Evolutionary conservation across 1,140 invertebrate species (phyloP).

Genomic region (Leguminivora glycinivorella): DNA sequence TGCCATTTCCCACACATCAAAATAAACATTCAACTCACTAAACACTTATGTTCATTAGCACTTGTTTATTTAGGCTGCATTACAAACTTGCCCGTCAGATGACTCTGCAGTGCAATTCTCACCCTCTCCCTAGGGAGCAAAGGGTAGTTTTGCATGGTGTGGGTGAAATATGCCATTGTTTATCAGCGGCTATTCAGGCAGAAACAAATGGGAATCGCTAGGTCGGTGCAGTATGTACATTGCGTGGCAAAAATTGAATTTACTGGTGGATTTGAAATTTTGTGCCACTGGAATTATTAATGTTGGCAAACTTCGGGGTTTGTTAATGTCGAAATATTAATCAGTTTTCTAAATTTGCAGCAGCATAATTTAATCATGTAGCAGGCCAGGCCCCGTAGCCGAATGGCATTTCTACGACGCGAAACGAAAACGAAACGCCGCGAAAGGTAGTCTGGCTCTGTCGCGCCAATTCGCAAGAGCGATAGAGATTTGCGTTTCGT

Average conservation of each 20-base stretch:
- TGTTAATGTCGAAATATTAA: neutral
- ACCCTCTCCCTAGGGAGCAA: neutral
- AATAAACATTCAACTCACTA: conserved; percentile 25
- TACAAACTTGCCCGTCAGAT: conserved; percentile 16
- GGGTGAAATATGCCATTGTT: conserved; percentile 24
- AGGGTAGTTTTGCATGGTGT: neutral
- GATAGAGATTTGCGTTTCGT: no score
- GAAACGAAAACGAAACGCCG: no score
- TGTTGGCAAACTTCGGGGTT: neutral
- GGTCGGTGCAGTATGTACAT: neutral
- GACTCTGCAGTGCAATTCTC: neutral
- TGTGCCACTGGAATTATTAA: neutral
- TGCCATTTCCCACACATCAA: conserved; percentile 5
- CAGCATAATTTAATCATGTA: no score
- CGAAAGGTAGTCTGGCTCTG: no score
- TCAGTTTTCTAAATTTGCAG: neutral
- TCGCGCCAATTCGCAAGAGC: no score
- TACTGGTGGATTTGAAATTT: neutral
- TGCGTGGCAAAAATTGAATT: conserved; percentile 3
- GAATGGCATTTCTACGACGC: no score
- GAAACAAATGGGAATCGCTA: conserved; percentile 24
- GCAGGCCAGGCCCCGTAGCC: no score
- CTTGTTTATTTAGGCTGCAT: conserved; percentile 24
- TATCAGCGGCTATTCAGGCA: conserved; percentile 23
- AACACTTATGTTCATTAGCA: conserved; percentile 19